phyloP scores from a whole-genome alignment of 2,113 vertebrate genomes.

The Brachyhypopomus occidentalis region DNA sequence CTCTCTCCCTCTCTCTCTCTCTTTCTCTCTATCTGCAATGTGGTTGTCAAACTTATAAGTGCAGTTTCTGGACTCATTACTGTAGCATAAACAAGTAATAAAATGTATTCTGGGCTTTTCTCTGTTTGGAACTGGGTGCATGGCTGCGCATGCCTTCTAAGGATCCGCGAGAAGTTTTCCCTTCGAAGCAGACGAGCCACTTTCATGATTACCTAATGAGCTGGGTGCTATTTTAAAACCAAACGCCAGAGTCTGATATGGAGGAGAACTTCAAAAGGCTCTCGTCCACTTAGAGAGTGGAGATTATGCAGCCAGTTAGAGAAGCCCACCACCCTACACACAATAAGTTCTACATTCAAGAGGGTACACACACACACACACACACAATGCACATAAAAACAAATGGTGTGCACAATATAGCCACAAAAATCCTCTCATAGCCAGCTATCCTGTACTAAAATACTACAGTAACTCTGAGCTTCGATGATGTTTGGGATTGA shows the following conservation, averaged over 20 bases:
- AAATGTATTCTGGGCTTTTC: constrained; percentile 57
- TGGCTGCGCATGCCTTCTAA: constrained; percentile 66
- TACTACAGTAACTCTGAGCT: background rate
- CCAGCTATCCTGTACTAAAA: background rate
- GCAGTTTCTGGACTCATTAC: constrained; percentile 74
- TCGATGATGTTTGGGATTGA: background rate
- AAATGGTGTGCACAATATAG: background rate
- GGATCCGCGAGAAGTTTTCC: constrained; percentile 64
- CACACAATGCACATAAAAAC: no score
- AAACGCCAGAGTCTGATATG: constrained; percentile 48
- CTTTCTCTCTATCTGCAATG: constrained; percentile 51
- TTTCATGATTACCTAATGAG: constrained; percentile 67
- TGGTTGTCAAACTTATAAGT: constrained; percentile 71
- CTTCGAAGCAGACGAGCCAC: constrained; percentile 55
- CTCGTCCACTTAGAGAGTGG: constrained; percentile 38
- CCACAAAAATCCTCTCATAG: background rate
- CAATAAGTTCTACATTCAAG: background rate
- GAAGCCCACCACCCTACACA: constrained; percentile 25
- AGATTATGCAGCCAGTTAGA: constrained; percentile 58
- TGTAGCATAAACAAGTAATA: constrained; percentile 71
- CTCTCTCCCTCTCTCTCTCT: constrained; percentile 5
- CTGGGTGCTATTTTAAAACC: constrained; percentile 61
- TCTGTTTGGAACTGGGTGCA: constrained; percentile 64
- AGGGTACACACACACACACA: constrained; percentile 1
- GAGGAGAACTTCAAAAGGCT: constrained; percentile 58